Percentiles rank a stretch among this genome's conserved stretches.
These are phyloP conservation scores for Loris lydekkerianus DNA, from an alignment of 2,797 vertebrate species.

Conservation along the genomic window DNA sequence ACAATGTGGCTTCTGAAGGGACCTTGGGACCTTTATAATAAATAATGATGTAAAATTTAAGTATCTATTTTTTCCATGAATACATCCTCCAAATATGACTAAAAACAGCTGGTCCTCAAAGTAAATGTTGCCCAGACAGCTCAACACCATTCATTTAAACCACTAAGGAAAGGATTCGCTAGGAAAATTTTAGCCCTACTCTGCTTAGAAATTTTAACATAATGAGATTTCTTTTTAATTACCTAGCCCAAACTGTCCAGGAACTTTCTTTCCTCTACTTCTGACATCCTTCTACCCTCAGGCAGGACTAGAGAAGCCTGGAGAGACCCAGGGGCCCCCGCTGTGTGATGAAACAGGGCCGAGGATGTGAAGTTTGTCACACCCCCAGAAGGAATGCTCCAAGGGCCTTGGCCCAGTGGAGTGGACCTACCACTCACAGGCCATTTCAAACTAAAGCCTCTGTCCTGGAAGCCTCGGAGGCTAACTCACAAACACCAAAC, in stretches of 20 bases:
- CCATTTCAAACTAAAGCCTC: background rate
- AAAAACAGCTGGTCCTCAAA: background rate
- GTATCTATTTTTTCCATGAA: background rate
- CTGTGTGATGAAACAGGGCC: background rate
- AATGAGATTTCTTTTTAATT: background rate
- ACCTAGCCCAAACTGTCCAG: background rate
- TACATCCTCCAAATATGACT: background rate
- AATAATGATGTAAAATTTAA: background rate
- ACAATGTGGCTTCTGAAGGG: background rate
- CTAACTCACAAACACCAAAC: background rate
- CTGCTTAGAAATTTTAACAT: background rate
- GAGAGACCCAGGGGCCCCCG: background rate
- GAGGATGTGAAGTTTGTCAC: background rate
- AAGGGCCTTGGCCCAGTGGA: rapidly evolving
- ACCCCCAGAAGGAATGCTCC: too few species aligned
- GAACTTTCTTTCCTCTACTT: background rate
- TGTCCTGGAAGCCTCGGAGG: background rate
- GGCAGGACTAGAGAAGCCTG: too few species aligned
- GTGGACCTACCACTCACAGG: rapidly evolving
- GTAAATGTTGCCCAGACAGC: background rate
- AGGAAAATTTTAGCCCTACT: background rate
- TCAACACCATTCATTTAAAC: background rate
- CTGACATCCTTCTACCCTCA: background rate
- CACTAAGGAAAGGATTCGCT: background rate
- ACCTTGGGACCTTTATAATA: background rate